These are phyloP conservation scores for Macrotrachela quadricornifera DNA, from an alignment of 1,140 invertebrate genomes.

Conservation along the genomic window DNA sequence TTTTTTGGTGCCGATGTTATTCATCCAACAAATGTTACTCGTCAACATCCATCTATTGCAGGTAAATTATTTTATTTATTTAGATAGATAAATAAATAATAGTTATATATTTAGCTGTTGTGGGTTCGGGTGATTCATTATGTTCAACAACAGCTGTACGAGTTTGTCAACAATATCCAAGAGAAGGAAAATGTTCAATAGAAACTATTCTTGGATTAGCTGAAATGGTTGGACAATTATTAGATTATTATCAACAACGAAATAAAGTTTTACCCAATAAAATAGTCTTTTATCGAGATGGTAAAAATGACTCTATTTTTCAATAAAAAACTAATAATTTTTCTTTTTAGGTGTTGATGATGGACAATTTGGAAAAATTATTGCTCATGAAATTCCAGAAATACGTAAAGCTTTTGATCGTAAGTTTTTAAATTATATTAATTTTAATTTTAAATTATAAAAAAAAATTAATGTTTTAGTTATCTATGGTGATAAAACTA, in stretches of 20 bases:
- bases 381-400: conserved; percentile 3
- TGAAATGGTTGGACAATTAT: neutral
- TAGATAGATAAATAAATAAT: too few relatives aligned
- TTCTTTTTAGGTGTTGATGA: too few relatives aligned
- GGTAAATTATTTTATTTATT: too few relatives aligned
- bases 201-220: neutral
- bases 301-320: too few relatives aligned
- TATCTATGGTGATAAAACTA: too few relatives aligned
- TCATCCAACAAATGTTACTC: too few relatives aligned
- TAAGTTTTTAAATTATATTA: neutral
- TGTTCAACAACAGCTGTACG: neutral
- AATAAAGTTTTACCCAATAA: neutral
- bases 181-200: neutral
- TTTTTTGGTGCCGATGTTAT: too few relatives aligned
- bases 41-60: too few relatives aligned
- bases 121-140: neutral
- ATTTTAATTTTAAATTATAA: too few relatives aligned
- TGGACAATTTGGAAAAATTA: neutral
- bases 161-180: neutral
- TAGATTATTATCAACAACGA: neutral
- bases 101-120: neutral
- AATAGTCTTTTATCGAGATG: neutral
- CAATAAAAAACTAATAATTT: too few relatives aligned
- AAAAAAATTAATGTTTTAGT: too few relatives aligned
- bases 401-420: conserved; percentile 2